A percentile compares a stretch with the other conserved stretches of the same genome.
Evolutionary conservation across 2,888 invertebrate genomes (phyloP).

Genomic region (Platypus cylindrus): DNA sequence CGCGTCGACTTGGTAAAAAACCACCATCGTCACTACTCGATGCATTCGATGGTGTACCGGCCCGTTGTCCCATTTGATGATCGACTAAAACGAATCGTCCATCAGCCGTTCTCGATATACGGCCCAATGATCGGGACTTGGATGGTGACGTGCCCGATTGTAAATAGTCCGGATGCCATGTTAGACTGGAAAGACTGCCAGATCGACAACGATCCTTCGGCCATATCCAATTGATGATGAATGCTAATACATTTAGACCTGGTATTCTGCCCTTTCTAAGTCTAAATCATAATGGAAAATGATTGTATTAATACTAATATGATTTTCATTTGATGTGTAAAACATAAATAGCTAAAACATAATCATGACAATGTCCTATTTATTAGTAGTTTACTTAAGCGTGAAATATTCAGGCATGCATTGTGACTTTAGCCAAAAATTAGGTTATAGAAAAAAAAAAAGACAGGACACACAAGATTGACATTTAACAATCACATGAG

Average conservation of each 20-base stretch:
- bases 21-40: slow-evolving; percentile 73
- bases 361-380: too few species aligned
- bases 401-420: too few species aligned
- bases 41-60: slow-evolving; percentile 42
- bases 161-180: slow-evolving; percentile 34
- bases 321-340: too few species aligned
- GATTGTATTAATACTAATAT: neutral
- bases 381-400: too few species aligned
- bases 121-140: slow-evolving; percentile 39
- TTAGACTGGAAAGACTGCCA: slow-evolving; percentile 32
- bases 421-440: too few species aligned
- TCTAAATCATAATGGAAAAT: slow-evolving; percentile 41
- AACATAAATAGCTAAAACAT: too few species aligned
- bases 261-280: slow-evolving; percentile 91
- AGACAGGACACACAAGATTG: too few species aligned
- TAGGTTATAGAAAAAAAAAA: too few species aligned
- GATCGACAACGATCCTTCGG: slow-evolving; percentile 56
- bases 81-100: slow-evolving; percentile 57
- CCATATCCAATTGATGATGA: slow-evolving; percentile 64
- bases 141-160: slow-evolving; percentile 30
- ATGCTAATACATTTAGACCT: slow-evolving; percentile 67
- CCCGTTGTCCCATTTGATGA: slow-evolving; percentile 40
- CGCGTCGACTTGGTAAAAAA: slow-evolving; percentile 54
- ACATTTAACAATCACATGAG: too few species aligned
- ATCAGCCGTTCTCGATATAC: slow-evolving; percentile 61